phyloP scores from a whole-genome alignment of 2,113 vertebrate genomes.

The Nanorana parkeri region DNA sequence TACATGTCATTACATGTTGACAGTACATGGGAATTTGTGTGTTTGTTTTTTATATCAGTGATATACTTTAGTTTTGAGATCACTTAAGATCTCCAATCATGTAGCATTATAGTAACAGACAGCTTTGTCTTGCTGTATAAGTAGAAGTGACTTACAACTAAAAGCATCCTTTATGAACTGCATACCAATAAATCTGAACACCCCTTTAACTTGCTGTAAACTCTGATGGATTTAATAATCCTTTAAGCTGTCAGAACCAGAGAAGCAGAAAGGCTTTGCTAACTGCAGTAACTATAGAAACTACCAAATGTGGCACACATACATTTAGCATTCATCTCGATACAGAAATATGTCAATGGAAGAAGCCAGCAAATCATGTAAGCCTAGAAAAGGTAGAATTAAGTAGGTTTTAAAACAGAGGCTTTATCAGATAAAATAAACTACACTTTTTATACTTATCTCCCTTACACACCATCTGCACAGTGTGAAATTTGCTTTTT shows the following conservation, averaged over 20 bases:
- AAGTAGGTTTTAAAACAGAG: background rate
- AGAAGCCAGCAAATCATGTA: slow-evolving; percentile 1
- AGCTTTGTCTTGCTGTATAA: slow-evolving; percentile 10
- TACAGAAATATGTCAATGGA: slow-evolving; percentile 37
- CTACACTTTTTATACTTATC: background rate
- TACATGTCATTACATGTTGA: too few relatives aligned
- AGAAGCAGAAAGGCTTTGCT: slow-evolving; percentile 36
- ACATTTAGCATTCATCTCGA: slow-evolving; percentile 44
- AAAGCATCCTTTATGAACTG: slow-evolving; percentile 23
- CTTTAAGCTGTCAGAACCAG: slow-evolving; percentile 40
- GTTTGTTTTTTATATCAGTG: background rate
- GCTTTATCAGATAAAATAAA: slow-evolving; percentile 22
- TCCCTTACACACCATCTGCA: background rate
- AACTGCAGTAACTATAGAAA: slow-evolving; percentile 51
- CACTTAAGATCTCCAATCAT: too few relatives aligned
- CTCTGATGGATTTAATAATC: slow-evolving; percentile 50
- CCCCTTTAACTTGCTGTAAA: slow-evolving; percentile 46
- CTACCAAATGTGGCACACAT: slow-evolving; percentile 38
- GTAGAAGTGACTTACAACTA: slow-evolving; percentile 22
- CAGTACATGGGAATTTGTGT: background rate
- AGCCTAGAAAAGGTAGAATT: slow-evolving; percentile 5
- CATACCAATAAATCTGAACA: slow-evolving; percentile 17
- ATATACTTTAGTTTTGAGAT: background rate
- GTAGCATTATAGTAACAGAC: background rate
- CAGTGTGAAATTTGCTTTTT: background rate